A percentile compares a stretch with the other conserved stretches of the same genome.
These are phyloP conservation scores for Pristionchus arcanus DNA, from an alignment of 2,888 invertebrate genomes.

Conservation along the genomic window DNA sequence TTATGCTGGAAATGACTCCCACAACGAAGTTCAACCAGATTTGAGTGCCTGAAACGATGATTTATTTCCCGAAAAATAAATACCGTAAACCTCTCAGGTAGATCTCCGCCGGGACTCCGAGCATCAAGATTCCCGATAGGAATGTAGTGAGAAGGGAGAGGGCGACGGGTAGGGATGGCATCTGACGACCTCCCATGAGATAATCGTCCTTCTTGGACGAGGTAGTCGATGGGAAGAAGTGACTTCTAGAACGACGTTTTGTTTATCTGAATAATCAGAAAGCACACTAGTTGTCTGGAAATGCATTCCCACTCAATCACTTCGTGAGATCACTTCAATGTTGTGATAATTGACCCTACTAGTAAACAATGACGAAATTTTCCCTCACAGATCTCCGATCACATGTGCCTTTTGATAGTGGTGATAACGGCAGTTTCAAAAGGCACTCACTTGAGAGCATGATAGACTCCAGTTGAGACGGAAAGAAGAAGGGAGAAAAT, in stretches of 20 bases:
- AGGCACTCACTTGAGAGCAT: slow-evolving; percentile 70
- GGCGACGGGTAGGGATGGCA: slow-evolving; percentile 70
- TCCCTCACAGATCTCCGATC: background rate
- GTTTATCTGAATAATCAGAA: no score
- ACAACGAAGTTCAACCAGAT: slow-evolving; percentile 74
- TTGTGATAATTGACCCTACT: background rate
- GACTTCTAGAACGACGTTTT: slow-evolving; percentile 59
- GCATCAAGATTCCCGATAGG: slow-evolving; percentile 75
- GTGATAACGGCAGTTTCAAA: background rate
- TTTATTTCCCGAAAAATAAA: background rate
- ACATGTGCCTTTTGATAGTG: background rate
- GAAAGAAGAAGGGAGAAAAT: slow-evolving; percentile 68
- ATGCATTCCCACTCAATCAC: no score
- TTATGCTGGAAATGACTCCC: slow-evolving; percentile 69
- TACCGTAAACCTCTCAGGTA: slow-evolving; percentile 66
- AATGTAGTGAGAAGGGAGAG: slow-evolving; percentile 73
- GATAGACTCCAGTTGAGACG: slow-evolving; percentile 72
- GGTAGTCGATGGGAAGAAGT: slow-evolving; percentile 58
- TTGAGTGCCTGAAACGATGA: slow-evolving; percentile 62
- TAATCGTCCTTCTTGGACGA: slow-evolving; percentile 69
- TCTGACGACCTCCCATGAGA: slow-evolving; percentile 71
- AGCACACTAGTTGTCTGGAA: background rate
- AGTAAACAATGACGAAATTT: background rate
- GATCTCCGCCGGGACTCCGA: slow-evolving; percentile 75
- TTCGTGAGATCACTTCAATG: background rate